A percentile compares a stretch with the other conserved stretches of the same genome.
phyloP scores from a whole-genome alignment of 2,888 invertebrate species.

The Tigriopus californicus region DNA sequence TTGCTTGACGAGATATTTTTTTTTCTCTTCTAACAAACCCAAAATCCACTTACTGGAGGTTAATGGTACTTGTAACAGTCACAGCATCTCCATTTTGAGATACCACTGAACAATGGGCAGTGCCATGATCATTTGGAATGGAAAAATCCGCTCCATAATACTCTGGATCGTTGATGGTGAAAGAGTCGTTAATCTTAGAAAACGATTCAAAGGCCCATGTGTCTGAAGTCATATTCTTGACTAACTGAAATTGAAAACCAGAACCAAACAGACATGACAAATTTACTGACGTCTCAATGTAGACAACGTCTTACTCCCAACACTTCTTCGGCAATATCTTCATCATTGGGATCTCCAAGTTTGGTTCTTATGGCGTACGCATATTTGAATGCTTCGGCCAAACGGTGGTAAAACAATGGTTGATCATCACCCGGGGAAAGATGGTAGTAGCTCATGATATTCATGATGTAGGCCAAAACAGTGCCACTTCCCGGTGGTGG shows the following conservation, averaged over 20 bases:
- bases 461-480: conserved; percentile 57
- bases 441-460: conserved; percentile 38
- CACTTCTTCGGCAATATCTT: conserved; percentile 40
- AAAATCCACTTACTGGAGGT: conserved; percentile 45
- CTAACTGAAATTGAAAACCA: too few species aligned
- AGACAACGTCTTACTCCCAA: not conserved
- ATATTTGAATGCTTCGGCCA: conserved; percentile 76
- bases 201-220: conserved; percentile 41
- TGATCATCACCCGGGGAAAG: not conserved
- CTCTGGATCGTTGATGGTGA: conserved; percentile 42
- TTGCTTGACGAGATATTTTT: not conserved
- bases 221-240: conserved; percentile 42
- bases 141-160: conserved; percentile 50
- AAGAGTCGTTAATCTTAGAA: conserved; percentile 41
- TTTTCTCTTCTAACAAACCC: not conserved
- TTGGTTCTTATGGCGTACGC: conserved; percentile 67
- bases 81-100: conserved; percentile 77
- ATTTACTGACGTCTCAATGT: too few species aligned
- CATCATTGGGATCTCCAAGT: conserved; percentile 59
- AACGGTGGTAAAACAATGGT: conserved; percentile 25
- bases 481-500: conserved; percentile 73
- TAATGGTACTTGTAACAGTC: conserved; percentile 76
- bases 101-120: conserved; percentile 70
- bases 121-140: conserved; percentile 38
- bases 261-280: too few species aligned